These are phyloP conservation scores for Uloborus diversus DNA, from an alignment of 1,140 invertebrate species.

Conservation along the genomic window DNA sequence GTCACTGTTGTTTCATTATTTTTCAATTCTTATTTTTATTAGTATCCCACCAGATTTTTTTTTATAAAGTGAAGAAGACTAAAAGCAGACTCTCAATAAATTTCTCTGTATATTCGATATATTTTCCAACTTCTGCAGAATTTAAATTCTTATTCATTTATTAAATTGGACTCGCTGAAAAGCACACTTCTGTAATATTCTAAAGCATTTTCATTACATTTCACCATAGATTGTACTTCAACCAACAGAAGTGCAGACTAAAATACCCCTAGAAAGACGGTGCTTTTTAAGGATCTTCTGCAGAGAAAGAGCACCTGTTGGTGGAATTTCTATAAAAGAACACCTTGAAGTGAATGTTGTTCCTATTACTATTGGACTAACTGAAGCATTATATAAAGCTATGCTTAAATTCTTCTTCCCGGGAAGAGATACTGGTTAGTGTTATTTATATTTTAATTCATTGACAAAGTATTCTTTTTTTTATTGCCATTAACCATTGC, in stretches of 20 bases:
- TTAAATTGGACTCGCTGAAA: no score
- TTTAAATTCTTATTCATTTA: no score
- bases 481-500: no score
- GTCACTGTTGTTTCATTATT: no score
- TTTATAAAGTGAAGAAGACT: no score
- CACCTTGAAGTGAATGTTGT: constrained; percentile 98
- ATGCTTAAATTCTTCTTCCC: constrained; percentile 99
- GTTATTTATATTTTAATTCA: neutral
- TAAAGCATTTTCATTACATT: no score
- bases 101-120: no score
- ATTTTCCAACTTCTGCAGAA: no score
- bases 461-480: neutral
- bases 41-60: no score
- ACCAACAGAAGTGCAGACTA: constrained; percentile 85
- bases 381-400: constrained; percentile 96
- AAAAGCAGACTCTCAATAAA: no score
- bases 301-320: constrained; percentile 89
- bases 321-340: constrained; percentile 97
- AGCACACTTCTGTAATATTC: no score
- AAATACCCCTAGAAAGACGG: constrained; percentile 87
- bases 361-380: constrained; percentile 90
- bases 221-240: constrained; percentile 77
- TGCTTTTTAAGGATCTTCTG: constrained; percentile 88
- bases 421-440: constrained; percentile 79
- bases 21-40: no score